These are phyloP conservation scores for Nothobranchius furzeri DNA, from an alignment of 2,113 vertebrate genomes.

Conservation along the genomic window DNA sequence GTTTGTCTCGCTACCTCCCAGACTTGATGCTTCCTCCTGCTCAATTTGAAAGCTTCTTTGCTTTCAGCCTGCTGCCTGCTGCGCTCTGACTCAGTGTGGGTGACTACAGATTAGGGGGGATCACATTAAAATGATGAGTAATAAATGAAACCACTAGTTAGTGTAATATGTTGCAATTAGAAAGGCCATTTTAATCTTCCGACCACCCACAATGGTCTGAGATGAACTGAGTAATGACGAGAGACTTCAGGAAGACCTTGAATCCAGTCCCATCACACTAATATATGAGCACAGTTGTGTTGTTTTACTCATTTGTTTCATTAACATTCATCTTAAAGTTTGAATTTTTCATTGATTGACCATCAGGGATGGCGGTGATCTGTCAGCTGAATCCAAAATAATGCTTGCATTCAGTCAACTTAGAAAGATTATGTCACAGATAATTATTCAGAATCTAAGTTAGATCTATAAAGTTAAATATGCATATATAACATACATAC, in stretches of 20 bases:
- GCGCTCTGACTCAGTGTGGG: neutral
- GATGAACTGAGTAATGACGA: neutral
- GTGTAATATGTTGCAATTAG: conserved; percentile 1
- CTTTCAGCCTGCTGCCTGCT: neutral
- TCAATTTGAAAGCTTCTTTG: neutral
- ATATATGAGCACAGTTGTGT: neutral
- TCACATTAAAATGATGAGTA: conserved; percentile 7
- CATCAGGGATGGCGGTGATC: too few relatives aligned
- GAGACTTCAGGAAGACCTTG: neutral
- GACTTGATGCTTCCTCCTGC: neutral
- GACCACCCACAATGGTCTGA: neutral
- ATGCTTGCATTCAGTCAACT: too few relatives aligned
- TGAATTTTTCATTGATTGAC: too few relatives aligned
- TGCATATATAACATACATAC: too few relatives aligned
- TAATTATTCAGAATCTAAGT: too few relatives aligned
- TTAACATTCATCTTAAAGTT: neutral
- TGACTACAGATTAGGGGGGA: neutral
- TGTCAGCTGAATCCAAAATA: too few relatives aligned
- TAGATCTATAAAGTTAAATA: too few relatives aligned
- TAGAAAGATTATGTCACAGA: too few relatives aligned
- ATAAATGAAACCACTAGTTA: neutral
- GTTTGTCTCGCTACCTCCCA: neutral
- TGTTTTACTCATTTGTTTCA: neutral
- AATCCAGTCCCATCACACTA: neutral
- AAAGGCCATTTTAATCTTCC: neutral